Evolutionary conservation across 1,140 invertebrate genomes (phyloP).

Genomic region (Orchestia grillus): DNA sequence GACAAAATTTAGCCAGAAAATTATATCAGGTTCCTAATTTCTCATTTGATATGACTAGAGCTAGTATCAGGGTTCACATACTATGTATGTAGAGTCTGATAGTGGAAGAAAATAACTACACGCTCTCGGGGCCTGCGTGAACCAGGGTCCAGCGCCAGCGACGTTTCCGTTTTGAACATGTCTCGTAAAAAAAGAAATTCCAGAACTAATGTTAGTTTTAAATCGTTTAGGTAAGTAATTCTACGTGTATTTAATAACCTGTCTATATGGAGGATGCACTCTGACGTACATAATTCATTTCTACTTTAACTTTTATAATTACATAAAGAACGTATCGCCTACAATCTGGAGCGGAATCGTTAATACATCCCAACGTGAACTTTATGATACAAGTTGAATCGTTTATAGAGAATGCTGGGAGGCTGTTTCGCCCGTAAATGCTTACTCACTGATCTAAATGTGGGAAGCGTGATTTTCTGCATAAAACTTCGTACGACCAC

Average conservation of each 20-base stretch:
- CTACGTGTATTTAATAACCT: background rate
- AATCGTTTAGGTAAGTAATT: background rate
- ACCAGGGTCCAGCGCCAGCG: too few relatives aligned
- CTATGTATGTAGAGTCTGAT: too few relatives aligned
- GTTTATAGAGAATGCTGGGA: background rate
- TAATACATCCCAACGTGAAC: background rate
- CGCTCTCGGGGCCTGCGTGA: too few relatives aligned
- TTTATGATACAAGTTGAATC: background rate
- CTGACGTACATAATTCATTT: background rate
- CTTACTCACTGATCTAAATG: background rate
- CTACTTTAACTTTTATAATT: background rate
- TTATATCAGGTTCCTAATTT: too few relatives aligned
- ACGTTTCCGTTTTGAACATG: too few relatives aligned
- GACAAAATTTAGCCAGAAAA: too few relatives aligned
- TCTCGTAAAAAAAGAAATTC: background rate
- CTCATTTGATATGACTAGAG: too few relatives aligned
- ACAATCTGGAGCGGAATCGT: background rate
- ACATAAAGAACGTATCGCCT: background rate
- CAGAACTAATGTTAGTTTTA: background rate
- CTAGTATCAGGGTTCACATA: too few relatives aligned
- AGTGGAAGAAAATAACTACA: too few relatives aligned
- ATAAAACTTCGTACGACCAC: conserved; percentile 7
- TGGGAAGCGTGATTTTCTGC: background rate
- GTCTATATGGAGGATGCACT: background rate
- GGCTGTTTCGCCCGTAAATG: background rate